phyloP scores from a whole-genome alignment of 1,140 invertebrate species.

The Bicyclus anynana region DNA sequence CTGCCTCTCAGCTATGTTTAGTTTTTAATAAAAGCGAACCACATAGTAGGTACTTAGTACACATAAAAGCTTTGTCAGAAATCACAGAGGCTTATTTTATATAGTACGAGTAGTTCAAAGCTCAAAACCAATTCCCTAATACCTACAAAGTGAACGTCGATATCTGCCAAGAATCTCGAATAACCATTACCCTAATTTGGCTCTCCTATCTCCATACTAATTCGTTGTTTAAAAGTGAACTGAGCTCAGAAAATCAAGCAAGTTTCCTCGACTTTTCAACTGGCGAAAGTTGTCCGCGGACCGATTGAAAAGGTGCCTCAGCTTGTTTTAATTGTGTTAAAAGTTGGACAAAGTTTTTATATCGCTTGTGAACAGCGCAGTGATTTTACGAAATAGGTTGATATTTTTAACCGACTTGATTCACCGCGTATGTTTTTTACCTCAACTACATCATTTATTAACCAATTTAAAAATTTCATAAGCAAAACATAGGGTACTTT shows the following conservation, averaged over 20 bases:
- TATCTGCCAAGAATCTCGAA: not conserved
- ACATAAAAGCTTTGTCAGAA: not conserved
- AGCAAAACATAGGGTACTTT: too few relatives aligned
- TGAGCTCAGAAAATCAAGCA: constrained; percentile 1
- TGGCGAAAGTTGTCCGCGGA: not conserved
- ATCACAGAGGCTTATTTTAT: not conserved
- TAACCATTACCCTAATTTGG: constrained; percentile 3
- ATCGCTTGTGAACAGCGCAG: not conserved
- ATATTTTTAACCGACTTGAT: too few relatives aligned
- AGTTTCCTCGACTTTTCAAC: not conserved
- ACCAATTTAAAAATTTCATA: too few relatives aligned
- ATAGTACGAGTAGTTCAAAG: not conserved
- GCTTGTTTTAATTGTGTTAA: not conserved
- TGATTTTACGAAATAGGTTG: not conserved
- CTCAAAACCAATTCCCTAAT: constrained; percentile 1
- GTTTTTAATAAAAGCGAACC: too few relatives aligned
- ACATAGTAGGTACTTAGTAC: not conserved
- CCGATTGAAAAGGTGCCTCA: constrained; percentile 3
- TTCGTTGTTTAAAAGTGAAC: constrained; percentile 7
- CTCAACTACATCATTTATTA: too few relatives aligned
- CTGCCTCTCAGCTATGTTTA: too few relatives aligned
- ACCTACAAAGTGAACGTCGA: constrained; percentile 3
- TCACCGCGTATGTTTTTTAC: too few relatives aligned
- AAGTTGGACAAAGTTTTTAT: not conserved
- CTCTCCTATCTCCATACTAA: constrained; percentile 5